A percentile compares a stretch with the other conserved stretches of the same genome.
These are phyloP conservation scores for Herpetotheres cachinnans DNA, from an alignment of 2,113 vertebrate genomes.

Conservation along the genomic window DNA sequence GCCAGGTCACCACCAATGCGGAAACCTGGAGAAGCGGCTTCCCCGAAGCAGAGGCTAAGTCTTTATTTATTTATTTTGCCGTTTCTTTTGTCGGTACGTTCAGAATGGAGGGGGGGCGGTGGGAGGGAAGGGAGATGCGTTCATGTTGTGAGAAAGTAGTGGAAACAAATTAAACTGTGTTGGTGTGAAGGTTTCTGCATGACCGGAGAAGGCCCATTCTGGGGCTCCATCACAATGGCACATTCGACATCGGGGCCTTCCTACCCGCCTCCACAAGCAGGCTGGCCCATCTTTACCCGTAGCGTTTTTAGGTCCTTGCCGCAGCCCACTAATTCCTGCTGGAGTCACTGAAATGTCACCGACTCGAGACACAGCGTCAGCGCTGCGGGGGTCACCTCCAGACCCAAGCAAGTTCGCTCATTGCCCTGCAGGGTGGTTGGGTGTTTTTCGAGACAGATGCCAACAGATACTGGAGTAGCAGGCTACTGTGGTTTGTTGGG, in stretches of 20 bases:
- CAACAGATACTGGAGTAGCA: constrained; percentile 12
- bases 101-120: background rate
- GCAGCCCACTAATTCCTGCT: background rate
- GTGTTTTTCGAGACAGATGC: background rate
- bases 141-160: constrained; percentile 51
- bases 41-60: constrained; percentile 68
- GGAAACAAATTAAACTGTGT: constrained; percentile 51
- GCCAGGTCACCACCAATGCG: background rate
- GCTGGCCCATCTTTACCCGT: background rate
- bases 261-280: background rate
- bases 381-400: background rate
- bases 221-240: fast-evolving
- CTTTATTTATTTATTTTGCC: constrained; percentile 77
- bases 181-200: constrained; percentile 53
- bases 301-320: background rate
- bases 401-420: background rate
- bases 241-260: background rate
- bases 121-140: background rate
- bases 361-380: fast-evolving
- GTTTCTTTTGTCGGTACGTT: constrained; percentile 54
- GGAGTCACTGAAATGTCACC: background rate
- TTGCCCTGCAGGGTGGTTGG: background rate
- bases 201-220: background rate
- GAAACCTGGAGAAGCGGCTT: constrained; percentile 57
- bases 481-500: background rate